phyloP scores from a whole-genome alignment of 2,888 invertebrate species.

The Melipona beecheii region DNA sequence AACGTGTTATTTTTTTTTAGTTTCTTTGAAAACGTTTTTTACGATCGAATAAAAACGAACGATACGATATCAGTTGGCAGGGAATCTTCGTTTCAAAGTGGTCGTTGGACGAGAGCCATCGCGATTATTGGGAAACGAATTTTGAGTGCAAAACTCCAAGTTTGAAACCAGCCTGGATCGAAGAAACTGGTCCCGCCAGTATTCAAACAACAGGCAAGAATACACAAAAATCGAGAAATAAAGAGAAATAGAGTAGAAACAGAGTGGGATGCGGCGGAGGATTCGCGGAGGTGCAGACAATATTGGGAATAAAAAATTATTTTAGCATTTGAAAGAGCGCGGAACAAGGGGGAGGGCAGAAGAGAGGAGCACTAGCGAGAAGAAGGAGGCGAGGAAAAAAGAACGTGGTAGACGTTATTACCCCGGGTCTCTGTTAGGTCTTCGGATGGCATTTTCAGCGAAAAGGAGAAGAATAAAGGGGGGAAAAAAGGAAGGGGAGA shows the following conservation, averaged over 20 bases:
- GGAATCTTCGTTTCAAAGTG: neutral
- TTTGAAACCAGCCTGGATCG: conserved; percentile 25
- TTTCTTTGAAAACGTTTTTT: neutral
- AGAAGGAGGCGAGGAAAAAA: neutral
- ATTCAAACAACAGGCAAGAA: conserved; percentile 4
- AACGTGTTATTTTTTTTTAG: neutral
- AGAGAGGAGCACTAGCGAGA: neutral
- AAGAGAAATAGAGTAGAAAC: neutral
- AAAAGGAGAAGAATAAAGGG: conserved; percentile 46
- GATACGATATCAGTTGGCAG: too few relatives aligned
- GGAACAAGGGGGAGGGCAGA: neutral
- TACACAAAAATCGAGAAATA: neutral
- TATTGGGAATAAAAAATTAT: conserved; percentile 44
- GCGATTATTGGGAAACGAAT: conserved; percentile 16
- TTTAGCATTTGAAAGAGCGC: conserved; percentile 36
- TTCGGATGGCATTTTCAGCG: conserved; percentile 77
- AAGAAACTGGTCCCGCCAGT: conserved; percentile 62
- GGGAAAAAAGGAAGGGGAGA: conserved; percentile 38
- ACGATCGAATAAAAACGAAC: neutral
- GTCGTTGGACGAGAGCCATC: neutral
- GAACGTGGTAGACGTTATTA: conserved; percentile 46
- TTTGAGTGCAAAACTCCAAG: conserved; percentile 14
- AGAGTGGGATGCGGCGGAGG: neutral
- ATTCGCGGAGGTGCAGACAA: neutral
- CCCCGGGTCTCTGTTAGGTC: conserved; percentile 41